Conservation (phyloP, 2,797 vertebrate genomes). For the Smutsia temminckii region DNA sequence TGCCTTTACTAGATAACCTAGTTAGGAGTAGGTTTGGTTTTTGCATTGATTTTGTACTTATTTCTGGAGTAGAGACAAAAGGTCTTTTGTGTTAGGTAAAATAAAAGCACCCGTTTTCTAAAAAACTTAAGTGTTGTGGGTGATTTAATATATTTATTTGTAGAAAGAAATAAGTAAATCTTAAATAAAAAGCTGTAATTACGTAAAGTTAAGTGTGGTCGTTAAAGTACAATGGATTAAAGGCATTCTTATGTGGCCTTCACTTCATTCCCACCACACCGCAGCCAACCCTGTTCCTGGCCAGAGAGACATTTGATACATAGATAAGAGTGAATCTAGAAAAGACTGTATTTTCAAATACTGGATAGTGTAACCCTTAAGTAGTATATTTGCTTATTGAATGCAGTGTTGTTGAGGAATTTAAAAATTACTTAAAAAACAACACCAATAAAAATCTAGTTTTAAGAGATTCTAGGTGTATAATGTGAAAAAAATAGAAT, state of each 20-base stretch:
- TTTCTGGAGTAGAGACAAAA: slow-evolving; percentile 1
- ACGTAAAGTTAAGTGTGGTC: not conserved
- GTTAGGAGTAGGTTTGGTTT: not conserved
- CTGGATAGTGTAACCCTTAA: not conserved
- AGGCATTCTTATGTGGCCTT: not conserved
- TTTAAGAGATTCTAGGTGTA: not conserved
- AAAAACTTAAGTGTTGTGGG: not conserved
- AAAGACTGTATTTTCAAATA: slow-evolving; percentile 22
- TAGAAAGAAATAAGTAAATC: slow-evolving; percentile 6
- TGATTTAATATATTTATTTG: not conserved
- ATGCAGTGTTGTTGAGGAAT: not conserved
- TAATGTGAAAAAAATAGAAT: not conserved
- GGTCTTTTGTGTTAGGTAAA: not conserved
- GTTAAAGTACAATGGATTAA: not conserved
- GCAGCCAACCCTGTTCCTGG: not conserved
- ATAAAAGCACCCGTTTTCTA: not conserved
- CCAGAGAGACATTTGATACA: not conserved
- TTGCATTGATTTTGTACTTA: not conserved
- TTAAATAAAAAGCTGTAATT: not conserved
- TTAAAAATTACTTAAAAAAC: not conserved
- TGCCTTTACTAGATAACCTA: not conserved
- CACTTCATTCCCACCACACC: not conserved
- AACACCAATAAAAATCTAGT: not conserved
- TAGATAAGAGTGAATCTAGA: not conserved
- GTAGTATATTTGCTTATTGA: not conserved